A percentile compares a stretch with the other conserved stretches of the same genome.
These are phyloP conservation scores for Alexandromys fortis DNA, from an alignment of 2,113 vertebrate genomes.

Conservation along the genomic window DNA sequence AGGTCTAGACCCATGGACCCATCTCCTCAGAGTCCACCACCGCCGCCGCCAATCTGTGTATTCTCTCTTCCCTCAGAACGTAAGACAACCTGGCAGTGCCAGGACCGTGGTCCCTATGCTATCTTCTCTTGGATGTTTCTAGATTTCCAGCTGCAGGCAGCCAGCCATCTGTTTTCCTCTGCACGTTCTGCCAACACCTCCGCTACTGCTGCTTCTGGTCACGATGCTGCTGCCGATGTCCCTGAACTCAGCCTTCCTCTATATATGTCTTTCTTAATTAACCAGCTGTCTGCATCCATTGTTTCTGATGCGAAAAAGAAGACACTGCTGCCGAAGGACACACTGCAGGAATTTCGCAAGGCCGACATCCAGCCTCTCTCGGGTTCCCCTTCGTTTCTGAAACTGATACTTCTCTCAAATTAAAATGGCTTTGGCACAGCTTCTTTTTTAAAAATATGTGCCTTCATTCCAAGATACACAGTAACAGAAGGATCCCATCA, in stretches of 20 bases:
- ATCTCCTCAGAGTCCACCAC: not conserved
- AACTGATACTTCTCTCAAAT: constrained; percentile 68
- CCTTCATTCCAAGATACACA: constrained; percentile 60
- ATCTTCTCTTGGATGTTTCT: constrained; percentile 34
- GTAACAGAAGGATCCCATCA: not conserved
- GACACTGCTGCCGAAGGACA: constrained; percentile 54
- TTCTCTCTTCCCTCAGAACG: not conserved
- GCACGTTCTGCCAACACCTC: not conserved
- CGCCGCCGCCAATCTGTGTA: not conserved
- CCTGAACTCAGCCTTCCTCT: constrained; percentile 28
- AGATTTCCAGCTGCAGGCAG: not conserved
- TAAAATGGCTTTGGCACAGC: constrained; percentile 61
- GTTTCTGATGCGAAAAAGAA: constrained; percentile 23
- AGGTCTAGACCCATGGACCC: not conserved
- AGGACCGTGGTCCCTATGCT: fast-evolving
- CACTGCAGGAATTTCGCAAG: constrained; percentile 42
- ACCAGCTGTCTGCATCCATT: constrained; percentile 44
- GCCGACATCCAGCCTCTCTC: constrained; percentile 31
- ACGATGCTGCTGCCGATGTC: not conserved
- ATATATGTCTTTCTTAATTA: constrained; percentile 57
- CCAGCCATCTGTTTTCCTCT: not conserved
- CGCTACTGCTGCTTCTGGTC: not conserved
- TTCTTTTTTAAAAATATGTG: constrained; percentile 29
- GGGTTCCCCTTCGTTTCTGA: constrained; percentile 66
- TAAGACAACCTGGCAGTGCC: not conserved